These are phyloP conservation scores for Orthonychiurus folsomi DNA, from an alignment of 2,888 invertebrate species.

Conservation along the genomic window DNA sequence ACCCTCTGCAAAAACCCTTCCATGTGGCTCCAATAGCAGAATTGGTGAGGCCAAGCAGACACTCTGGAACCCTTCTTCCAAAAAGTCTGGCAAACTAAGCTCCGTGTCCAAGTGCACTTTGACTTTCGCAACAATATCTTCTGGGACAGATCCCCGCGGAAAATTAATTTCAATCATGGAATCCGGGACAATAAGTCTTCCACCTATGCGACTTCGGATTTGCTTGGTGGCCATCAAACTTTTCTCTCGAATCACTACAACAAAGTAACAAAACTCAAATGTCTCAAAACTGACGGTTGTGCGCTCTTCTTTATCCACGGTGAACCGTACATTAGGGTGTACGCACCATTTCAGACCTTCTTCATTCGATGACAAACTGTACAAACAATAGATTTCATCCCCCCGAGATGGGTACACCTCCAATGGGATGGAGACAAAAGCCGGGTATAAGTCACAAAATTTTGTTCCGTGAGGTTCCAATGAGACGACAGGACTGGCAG, in stretches of 20 bases:
- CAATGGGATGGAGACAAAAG: conserved; percentile 38
- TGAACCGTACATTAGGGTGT: not conserved
- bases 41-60: conserved; percentile 40
- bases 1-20: conserved; percentile 36
- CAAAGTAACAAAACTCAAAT: conserved; percentile 39
- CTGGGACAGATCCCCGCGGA: conserved; percentile 37
- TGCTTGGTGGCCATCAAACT: conserved; percentile 30
- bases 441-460: conserved; percentile 39
- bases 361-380: conserved; percentile 16
- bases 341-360: not conserved
- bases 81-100: conserved; percentile 20
- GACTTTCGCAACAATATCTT: conserved; percentile 39
- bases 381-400: conserved; percentile 38
- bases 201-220: conserved; percentile 34
- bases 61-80: not conserved
- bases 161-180: conserved; percentile 41
- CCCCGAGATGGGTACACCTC: conserved; percentile 27
- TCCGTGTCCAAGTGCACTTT: conserved; percentile 40
- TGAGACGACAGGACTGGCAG: conserved; percentile 40
- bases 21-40: conserved; percentile 42
- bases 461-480: conserved; percentile 41
- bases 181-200: conserved; percentile 32
- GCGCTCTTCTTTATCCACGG: conserved; percentile 10
- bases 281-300: conserved; percentile 19
- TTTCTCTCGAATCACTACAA: conserved; percentile 39